phyloP scores from a whole-genome alignment of 2,113 vertebrate genomes.

The Triplophysa rosa region DNA sequence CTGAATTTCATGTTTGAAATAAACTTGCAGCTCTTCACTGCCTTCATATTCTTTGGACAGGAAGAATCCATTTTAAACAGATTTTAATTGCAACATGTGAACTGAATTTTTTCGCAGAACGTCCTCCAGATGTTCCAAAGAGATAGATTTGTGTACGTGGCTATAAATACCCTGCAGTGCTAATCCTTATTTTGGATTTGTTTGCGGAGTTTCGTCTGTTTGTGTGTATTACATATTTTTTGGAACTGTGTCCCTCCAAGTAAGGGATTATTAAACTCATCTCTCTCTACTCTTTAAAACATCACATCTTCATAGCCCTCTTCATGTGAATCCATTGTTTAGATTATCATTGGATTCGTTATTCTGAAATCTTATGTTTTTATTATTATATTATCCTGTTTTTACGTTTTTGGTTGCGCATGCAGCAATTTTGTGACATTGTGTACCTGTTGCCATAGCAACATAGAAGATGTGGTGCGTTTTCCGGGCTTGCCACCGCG shows the following conservation, averaged over 20 bases:
- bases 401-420: background rate
- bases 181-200: background rate
- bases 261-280: slow-evolving; percentile 6
- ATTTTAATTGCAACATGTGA: background rate
- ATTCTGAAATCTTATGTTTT: background rate
- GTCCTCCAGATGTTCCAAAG: background rate
- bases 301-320: background rate
- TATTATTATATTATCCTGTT: background rate
- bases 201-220: background rate
- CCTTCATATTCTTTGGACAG: background rate
- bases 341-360: background rate
- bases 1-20: background rate
- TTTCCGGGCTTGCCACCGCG: slow-evolving; percentile 83
- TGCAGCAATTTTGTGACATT: background rate
- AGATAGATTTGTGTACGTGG: background rate
- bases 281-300: background rate
- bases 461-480: slow-evolving; percentile 84
- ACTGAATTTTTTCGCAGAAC: background rate
- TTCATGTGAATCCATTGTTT: background rate
- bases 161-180: background rate
- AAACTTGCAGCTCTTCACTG: background rate
- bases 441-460: slow-evolving; percentile 67
- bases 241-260: background rate
- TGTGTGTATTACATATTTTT: slow-evolving; percentile 8
- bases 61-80: background rate